Evolutionary conservation across 2,888 invertebrate species (phyloP).

Genomic region (Caprella mutica): DNA sequence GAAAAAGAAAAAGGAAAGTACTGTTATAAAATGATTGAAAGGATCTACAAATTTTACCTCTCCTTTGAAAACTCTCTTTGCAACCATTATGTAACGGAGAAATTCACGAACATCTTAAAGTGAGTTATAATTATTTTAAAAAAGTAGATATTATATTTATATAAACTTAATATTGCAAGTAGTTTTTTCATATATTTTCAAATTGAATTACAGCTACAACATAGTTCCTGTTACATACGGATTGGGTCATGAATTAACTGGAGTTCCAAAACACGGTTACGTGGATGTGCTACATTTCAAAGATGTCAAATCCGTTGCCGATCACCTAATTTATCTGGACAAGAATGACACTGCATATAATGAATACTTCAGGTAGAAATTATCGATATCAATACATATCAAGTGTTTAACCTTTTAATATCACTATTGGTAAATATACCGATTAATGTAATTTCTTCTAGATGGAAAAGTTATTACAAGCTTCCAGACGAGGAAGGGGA

Average conservation of each 20-base stretch:
- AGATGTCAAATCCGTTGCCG: background rate
- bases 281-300: slow-evolving; percentile 1
- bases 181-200: too few relatives aligned
- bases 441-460: too few relatives aligned
- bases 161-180: too few relatives aligned
- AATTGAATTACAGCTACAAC: slow-evolving; percentile 7
- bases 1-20: background rate
- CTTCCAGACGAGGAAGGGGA: too few relatives aligned
- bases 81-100: slow-evolving; percentile 6
- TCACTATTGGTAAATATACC: too few relatives aligned
- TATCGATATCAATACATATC: too few relatives aligned
- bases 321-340: background rate
- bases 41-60: slow-evolving; percentile 3
- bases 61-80: slow-evolving; percentile 11
- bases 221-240: slow-evolving; percentile 1
- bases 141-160: too few relatives aligned
- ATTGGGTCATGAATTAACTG: background rate
- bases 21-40: slow-evolving; percentile 4
- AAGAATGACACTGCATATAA: background rate
- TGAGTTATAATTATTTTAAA: background rate
- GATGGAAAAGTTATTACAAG: too few relatives aligned
- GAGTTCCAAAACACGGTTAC: slow-evolving; percentile 2
- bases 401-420: too few relatives aligned
- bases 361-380: slow-evolving; percentile 10
- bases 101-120: background rate